A percentile compares a stretch with the other conserved stretches of the same genome.
phyloP scores from a whole-genome alignment of 2,113 vertebrate species.

The Conger conger region DNA sequence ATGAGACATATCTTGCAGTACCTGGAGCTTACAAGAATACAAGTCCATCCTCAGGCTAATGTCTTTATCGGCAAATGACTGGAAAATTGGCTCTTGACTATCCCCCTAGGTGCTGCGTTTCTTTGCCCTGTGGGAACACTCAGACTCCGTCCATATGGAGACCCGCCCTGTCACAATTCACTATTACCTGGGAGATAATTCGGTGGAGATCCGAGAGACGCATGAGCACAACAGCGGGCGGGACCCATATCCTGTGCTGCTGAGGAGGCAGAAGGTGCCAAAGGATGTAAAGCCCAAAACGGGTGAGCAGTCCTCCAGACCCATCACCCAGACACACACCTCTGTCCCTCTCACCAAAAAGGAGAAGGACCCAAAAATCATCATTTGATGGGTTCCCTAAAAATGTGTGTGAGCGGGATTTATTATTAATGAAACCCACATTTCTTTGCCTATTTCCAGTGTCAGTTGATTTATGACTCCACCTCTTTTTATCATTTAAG shows the following conservation, averaged over 20 bases:
- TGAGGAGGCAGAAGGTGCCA: conserved; percentile 79
- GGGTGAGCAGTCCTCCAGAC: conserved; percentile 41
- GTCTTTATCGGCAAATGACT: background rate
- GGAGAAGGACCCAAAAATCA: no score
- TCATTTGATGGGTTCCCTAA: no score
- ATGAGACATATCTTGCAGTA: no score
- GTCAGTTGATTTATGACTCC: no score
- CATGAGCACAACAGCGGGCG: conserved; percentile 79
- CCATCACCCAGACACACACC: background rate
- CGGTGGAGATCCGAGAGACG: conserved; percentile 86
- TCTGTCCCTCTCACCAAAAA: background rate
- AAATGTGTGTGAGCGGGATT: no score
- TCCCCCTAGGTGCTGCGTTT: conserved; percentile 86
- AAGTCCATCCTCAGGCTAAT: no score
- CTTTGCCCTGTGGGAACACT: conserved; percentile 82
- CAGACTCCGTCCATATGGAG: conserved; percentile 66
- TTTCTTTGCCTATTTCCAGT: no score
- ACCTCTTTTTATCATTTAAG: no score
- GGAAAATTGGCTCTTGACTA: conserved; percentile 9
- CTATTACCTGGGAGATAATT: conserved; percentile 86
- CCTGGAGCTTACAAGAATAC: no score
- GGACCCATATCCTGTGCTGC: conserved; percentile 80
- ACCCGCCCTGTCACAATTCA: conserved; percentile 74
- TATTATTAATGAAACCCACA: no score
- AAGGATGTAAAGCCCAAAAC: conserved; percentile 64